Conservation (phyloP, 2,113 vertebrate genomes). For the Muntiacus reevesi region DNA sequence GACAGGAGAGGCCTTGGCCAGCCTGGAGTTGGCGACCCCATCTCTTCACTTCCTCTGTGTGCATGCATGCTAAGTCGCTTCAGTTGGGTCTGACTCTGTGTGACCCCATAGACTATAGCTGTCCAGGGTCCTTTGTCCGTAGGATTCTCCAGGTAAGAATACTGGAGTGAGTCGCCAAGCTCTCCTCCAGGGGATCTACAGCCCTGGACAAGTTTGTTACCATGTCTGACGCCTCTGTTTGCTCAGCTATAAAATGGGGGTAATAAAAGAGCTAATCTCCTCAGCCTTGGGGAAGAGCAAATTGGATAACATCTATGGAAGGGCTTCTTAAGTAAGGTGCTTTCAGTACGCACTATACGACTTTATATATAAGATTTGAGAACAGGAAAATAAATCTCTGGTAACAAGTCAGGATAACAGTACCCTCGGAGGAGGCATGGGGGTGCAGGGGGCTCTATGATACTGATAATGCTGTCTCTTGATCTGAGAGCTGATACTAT, state of each 20-base stretch:
- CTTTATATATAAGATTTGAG: background rate
- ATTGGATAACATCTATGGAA: background rate
- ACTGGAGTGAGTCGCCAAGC: background rate
- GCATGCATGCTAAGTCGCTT: fast-evolving
- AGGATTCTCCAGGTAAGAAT: background rate
- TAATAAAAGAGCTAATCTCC: background rate
- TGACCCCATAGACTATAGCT: background rate
- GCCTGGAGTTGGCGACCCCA: background rate
- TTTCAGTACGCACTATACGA: background rate
- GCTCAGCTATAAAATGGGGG: background rate
- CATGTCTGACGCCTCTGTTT: background rate
- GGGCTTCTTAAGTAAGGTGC: background rate
- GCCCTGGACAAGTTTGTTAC: background rate
- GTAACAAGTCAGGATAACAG: background rate
- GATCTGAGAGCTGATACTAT: background rate
- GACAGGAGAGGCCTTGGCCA: background rate
- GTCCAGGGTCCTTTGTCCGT: background rate
- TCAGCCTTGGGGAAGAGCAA: background rate
- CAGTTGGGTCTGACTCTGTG: background rate
- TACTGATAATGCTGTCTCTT: background rate
- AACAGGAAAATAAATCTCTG: background rate
- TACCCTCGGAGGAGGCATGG: fast-evolving
- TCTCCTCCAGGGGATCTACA: background rate
- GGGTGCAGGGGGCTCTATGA: fast-evolving
- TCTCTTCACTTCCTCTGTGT: background rate